Conservation (phyloP, 2,113 vertebrate genomes). For the Labeo catla region DNA sequence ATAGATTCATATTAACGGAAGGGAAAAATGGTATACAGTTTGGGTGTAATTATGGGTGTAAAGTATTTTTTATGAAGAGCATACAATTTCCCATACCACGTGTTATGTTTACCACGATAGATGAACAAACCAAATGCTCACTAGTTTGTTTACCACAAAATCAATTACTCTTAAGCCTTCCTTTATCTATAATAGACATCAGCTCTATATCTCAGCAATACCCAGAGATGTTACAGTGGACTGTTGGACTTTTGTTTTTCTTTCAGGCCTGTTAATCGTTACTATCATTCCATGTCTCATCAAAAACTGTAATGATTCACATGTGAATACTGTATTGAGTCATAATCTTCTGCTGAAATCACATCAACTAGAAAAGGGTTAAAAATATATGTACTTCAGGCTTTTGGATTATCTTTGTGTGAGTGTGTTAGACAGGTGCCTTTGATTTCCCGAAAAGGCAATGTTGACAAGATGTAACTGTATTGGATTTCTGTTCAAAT, state of each 20-base stretch:
- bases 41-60: not conserved
- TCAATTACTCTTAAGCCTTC: not conserved
- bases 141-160: conserved; percentile 2
- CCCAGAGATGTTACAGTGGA: not conserved
- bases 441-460: not conserved
- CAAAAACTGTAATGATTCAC: conserved; percentile 8
- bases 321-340: not conserved
- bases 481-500: too few relatives aligned
- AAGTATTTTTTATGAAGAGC: not conserved
- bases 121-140: not conserved
- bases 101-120: not conserved
- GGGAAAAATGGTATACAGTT: not conserved
- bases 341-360: not conserved
- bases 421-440: not conserved
- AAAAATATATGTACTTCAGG: not conserved
- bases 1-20: not conserved
- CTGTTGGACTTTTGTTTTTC: conserved; percentile 27
- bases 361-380: not conserved
- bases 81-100: not conserved
- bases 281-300: not conserved
- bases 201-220: conserved; percentile 14
- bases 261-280: conserved; percentile 17
- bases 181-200: not conserved
- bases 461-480: not conserved
- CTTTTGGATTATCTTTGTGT: not conserved